Base-by-base conservation (phyloP, 2,797 vertebrate genomes). In the Crax fasciolata region DNA sequence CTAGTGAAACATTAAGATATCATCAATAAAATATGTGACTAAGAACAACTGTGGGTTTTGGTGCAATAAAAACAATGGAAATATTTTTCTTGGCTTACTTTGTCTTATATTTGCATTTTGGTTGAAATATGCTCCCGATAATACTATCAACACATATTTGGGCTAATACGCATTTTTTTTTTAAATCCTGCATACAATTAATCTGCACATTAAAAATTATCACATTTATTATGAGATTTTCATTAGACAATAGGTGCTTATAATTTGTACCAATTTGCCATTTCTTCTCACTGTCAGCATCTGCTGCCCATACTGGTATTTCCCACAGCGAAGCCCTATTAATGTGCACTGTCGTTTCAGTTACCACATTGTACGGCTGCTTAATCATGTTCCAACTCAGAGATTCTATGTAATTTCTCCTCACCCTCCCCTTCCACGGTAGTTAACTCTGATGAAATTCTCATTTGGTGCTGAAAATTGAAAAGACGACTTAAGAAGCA, bases 361-460 rank as follows among this genome's bases (percentile, higher is more conserved):
- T 91, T 89, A 68, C 70, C 25, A 2, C 80, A 46, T 73, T 80
- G 90, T 89, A 74, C 6, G 65, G 78, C 54, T 73, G 90, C 84
- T 93, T 80, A 92, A 92, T 96, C 89, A 96, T 55, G 74, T 89
- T 97, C 73, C 95, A 90, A 84, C 58, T 49, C 91, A 92, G 87
- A 94, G 89, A 85, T 71, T 88, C 59, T 76, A 32, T 73, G 23
- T 52, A 79, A 86, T 93, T 94, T 95, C 82, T 83, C 72, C 49
- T 89, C 54, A 24, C 41, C 48, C 46, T 84, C n/a, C 66, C 58
- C 51, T 93, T 94, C 54, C 70, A 70, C 0, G 2, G 70, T 35
- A 78, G 76, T 88, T 86, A 91, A 68, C 41, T 77, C 68, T 66
- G 80, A 86, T 48, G 59, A 94, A 90, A 94, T 95, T 86, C 55